Evolutionary conservation across 2,888 invertebrate genomes (phyloP).

Genomic region (Clanis bilineata): DNA sequence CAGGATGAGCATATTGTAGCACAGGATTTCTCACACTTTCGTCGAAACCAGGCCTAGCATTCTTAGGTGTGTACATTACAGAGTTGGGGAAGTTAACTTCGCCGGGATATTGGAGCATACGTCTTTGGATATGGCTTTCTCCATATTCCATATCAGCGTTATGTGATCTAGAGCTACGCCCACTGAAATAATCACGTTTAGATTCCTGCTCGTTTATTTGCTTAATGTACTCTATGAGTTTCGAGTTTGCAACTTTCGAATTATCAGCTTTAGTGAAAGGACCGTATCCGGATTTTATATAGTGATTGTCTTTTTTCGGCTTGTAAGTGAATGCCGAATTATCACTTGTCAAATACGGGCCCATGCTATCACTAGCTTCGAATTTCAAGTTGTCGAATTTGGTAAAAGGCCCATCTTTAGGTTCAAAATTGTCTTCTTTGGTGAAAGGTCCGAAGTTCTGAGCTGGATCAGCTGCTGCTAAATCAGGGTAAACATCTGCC

Average conservation of each 20-base stretch:
- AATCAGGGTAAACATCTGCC: conserved; percentile 79
- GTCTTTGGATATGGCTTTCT: conserved; percentile 84
- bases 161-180: conserved; percentile 75
- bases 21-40: conserved; percentile 89
- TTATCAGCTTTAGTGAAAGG: conserved; percentile 85
- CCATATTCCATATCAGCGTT: conserved; percentile 71
- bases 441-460: conserved; percentile 83
- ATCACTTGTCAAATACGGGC: conserved; percentile 62
- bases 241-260: conserved; percentile 80
- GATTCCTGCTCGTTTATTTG: conserved; percentile 85
- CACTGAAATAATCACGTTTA: conserved; percentile 83
- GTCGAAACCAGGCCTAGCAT: conserved; percentile 84
- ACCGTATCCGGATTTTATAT: conserved; percentile 77
- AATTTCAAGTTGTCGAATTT: conserved; percentile 82
- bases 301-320: conserved; percentile 69
- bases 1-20: conserved; percentile 90
- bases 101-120: conserved; percentile 87
- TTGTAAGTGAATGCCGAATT: conserved; percentile 63
- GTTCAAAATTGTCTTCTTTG: conserved; percentile 83
- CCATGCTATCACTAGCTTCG: conserved; percentile 57
- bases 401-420: conserved; percentile 82
- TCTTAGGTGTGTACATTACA: conserved; percentile 84
- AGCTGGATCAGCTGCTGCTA: conserved; percentile 52
- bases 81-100: conserved; percentile 85
- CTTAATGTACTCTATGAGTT: conserved; percentile 85